phyloP scores from a whole-genome alignment of 2,888 invertebrate genomes.

The Drosophila koepferae region DNA sequence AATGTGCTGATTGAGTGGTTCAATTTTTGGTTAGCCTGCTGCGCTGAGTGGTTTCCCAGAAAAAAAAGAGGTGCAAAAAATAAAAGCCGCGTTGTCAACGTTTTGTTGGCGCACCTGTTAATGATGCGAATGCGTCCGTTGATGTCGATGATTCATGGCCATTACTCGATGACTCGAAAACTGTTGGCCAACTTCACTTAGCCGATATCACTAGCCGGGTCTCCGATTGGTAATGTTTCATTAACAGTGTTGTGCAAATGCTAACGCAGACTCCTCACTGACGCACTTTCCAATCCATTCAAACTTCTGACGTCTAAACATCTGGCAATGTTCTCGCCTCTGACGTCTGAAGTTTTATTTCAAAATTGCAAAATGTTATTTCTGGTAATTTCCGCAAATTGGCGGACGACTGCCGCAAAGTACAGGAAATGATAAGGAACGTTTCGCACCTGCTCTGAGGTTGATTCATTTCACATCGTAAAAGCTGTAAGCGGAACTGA shows the following conservation, averaged over 20 bases:
- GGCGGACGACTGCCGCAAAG: neutral
- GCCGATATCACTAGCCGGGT: constrained; percentile 26
- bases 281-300: constrained; percentile 12
- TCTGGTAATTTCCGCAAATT: constrained; percentile 28
- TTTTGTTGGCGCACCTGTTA: constrained; percentile 19
- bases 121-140: constrained; percentile 10
- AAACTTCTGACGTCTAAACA: constrained; percentile 22
- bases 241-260: constrained; percentile 46
- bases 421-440: constrained; percentile 40
- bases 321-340: constrained; percentile 5
- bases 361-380: constrained; percentile 4
- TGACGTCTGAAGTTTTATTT: constrained; percentile 31
- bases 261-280: constrained; percentile 23
- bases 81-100: constrained; percentile 17
- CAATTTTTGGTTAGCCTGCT: constrained; percentile 35
- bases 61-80: neutral
- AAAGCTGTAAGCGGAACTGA: constrained; percentile 21
- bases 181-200: constrained; percentile 33
- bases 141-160: constrained; percentile 40
- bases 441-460: constrained; percentile 20
- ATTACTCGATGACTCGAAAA: neutral
- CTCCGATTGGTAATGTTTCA: constrained; percentile 31
- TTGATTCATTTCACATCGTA: constrained; percentile 14
- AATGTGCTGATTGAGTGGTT: constrained; percentile 59
- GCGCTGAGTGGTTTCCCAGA: constrained; percentile 34